Evolutionary conservation across 2,113 vertebrate species (phyloP).

Genomic region (Rhea pennata): DNA sequence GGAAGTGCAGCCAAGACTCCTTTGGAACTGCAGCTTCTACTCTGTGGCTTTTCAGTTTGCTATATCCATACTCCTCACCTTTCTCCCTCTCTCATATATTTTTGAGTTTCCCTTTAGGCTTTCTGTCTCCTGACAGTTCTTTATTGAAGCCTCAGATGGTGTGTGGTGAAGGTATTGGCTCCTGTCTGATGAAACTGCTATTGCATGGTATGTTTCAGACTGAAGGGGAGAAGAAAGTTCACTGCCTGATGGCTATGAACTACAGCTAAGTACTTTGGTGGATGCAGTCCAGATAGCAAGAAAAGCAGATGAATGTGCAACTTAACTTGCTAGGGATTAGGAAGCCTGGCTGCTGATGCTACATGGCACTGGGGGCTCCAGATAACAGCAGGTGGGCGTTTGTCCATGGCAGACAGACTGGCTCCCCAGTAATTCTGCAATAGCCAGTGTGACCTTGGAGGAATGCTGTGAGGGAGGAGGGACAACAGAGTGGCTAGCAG

Average conservation of each 20-base stretch:
- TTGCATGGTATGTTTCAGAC: not conserved
- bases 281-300: not conserved
- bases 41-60: not conserved
- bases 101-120: constrained; percentile 14
- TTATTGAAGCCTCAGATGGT: constrained; percentile 8
- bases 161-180: not conserved
- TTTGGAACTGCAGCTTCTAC: not conserved
- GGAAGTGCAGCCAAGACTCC: not conserved
- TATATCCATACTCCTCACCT: not conserved
- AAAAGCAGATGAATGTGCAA: not conserved
- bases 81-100: not conserved
- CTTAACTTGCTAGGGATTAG: not conserved
- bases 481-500: not conserved
- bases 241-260: not conserved
- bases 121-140: constrained; percentile 1
- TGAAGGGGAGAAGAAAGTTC: not conserved
- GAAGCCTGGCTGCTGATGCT: constrained; percentile 4
- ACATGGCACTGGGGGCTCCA: not conserved
- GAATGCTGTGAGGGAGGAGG: not conserved
- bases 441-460: constrained; percentile 39
- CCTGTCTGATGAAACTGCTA: constrained; percentile 50
- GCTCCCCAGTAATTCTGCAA: constrained; percentile 61
- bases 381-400: constrained; percentile 31
- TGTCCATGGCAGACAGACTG: constrained; percentile 36
- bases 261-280: not conserved